Base-by-base conservation (phyloP, 2,113 vertebrate species). In the Cricetomys ansorgei region DNA sequence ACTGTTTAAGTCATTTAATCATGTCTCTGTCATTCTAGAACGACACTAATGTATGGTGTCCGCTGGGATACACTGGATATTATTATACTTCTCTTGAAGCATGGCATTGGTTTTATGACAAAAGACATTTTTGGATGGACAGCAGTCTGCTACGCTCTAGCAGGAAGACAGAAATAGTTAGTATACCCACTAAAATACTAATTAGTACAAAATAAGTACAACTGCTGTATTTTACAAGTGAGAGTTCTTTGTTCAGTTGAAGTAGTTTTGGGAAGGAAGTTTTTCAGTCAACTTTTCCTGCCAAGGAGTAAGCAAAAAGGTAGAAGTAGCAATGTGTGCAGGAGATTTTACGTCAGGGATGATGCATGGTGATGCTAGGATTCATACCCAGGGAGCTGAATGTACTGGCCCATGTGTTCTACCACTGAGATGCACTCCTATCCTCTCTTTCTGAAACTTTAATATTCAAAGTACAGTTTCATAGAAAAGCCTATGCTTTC, bases 11-110 rank as follows among this genome's bases (percentile, higher is more conserved):
- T 31, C 50, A 48, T 29, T 45, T 67, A 43, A 25, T 43, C n/a
- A n/a, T 77, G n/a, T 94, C 11, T 96, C 8, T 90, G 62, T 94
- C 73, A 6, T 93, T 89, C 80, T 83, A 94, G 94, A 34, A 53
- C 48, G 8, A 37, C 76, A 5, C 76, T 79, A 13, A 79, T 53
- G 48, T 34, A 53, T 53, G 76, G 45, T 16, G 76, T 79, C 7
- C 50, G 17, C 34, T 31, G 27, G 7, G 69, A 72, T 19, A 17
- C 31, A 1, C 10, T 12, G 13, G 65, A 69, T 12, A 69, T 69
- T 31, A 31, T 69, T 11, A 29, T 34, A 31, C 31, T 70, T n/a
- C 34, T 70, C 12, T 37, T 70, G 16, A 6, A 16, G 34, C 12
- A 37, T 5, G 69, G 69, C 11, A 16, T 70, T n/a, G 34, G 40